Evolutionary conservation across 2,113 vertebrate species (phyloP), one percentile per base, ranked within the genome.

Genomic region (Macroglossus sobrinus): DNA sequence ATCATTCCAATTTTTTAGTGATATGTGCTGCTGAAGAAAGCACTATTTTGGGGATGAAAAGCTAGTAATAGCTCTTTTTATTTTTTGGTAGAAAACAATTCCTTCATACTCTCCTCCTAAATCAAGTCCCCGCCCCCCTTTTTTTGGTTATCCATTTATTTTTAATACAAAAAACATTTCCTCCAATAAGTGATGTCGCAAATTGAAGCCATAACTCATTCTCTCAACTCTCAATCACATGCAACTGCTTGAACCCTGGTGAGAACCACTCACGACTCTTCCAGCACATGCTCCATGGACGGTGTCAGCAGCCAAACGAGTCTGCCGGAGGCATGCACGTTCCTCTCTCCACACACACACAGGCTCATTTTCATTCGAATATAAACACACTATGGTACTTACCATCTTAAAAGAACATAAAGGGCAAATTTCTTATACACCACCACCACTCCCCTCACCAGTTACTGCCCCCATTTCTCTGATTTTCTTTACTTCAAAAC

Each of bases 191-290:
- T 45, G 61, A 38, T 3, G 7, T 75, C 8, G 2, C 12, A 66
- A 50, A 16, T 1, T 0, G 7, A 75, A 55, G 43, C 40, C 76
- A 33, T 1, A 55, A 84, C 35, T 53, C 45, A 0, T 5, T 78
- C 80, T 87, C 38, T 89, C 94, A n/a, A 38, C 84, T 92, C 66
- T 95, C 95, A 88, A 80, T 86, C 53, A 59, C 7, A 14, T 1
- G 19, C 2, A 19, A 64, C 53, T n/a, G 16, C 68, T 14, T 26
- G 61, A 95, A 91, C 91, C 64, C 91, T 38, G 43, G 53, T 0
- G 40, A 97, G 80, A 89, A 71, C 90, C 0, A 3, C 1, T 0
- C 33, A 45, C 28, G 0, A 0, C 22, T 43, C 81, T 85, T 93
- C 84, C 88, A 76, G 94, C 2, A 66, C 4, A 69, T 33, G n/a